These are phyloP conservation scores for Gulo gulo DNA, from an alignment of 2,113 vertebrate genomes.

Conservation along the genomic window DNA sequence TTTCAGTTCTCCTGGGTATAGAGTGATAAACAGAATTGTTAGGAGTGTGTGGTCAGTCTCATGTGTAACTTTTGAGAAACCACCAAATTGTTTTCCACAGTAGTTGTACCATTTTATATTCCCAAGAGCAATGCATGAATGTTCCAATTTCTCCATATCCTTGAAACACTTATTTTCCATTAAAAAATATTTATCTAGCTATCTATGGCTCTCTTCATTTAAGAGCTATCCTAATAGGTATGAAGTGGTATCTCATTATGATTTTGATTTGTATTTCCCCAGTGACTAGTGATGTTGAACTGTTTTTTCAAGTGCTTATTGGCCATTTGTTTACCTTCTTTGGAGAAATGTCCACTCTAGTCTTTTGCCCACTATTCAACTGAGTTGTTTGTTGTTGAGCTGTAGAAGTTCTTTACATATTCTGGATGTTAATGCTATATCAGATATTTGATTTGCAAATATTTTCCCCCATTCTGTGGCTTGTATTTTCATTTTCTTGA, in stretches of 20 bases:
- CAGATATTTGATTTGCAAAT: neutral
- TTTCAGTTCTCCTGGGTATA: neutral
- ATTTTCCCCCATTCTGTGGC: neutral
- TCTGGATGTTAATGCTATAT: neutral
- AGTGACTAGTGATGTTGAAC: neutral
- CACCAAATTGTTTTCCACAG: neutral
- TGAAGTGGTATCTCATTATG: neutral
- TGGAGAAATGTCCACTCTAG: neutral
- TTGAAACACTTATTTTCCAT: neutral
- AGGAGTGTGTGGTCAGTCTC: neutral
- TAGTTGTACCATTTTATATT: neutral
- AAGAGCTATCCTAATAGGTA: neutral
- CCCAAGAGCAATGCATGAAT: neutral
- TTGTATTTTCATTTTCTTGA: neutral
- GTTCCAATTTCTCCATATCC: neutral
- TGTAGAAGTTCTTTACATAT: neutral
- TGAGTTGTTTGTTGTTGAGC: neutral
- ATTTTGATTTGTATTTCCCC: slow-evolving; percentile 6
- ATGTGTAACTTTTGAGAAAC: neutral
- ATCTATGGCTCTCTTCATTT: neutral
- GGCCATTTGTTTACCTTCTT: neutral
- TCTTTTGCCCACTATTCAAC: neutral
- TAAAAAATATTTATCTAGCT: neutral
- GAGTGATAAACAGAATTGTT: neutral
- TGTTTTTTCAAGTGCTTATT: neutral